These are phyloP conservation scores for Mustela lutreola DNA, from an alignment of 2,113 vertebrate genomes.

Conservation along the genomic window DNA sequence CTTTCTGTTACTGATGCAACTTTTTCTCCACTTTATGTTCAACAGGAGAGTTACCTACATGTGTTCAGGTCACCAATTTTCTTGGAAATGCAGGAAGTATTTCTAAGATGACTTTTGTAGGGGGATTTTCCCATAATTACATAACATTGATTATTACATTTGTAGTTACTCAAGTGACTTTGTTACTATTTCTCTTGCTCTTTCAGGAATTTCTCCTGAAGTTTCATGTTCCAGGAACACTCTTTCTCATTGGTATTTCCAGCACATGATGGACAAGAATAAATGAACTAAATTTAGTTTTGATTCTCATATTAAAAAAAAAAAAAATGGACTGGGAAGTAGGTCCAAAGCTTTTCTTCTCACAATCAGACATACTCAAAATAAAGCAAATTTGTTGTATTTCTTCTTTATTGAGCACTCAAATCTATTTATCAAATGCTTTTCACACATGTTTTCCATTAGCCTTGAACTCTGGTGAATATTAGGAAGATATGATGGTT, in stretches of 20 bases:
- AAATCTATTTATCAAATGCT: conserved; percentile 6
- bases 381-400: neutral
- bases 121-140: neutral
- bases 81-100: neutral
- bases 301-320: conserved; percentile 35
- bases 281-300: conserved; percentile 43
- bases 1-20: neutral
- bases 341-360: neutral
- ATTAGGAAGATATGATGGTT: conserved; percentile 5
- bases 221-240: neutral
- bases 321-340: neutral
- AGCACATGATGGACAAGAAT: neutral
- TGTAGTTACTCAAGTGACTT: neutral
- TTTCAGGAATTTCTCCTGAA: neutral
- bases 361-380: neutral
- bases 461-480: conserved; percentile 37
- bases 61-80: neutral
- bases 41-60: neutral
- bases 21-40: neutral
- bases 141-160: neutral
- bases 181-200: neutral
- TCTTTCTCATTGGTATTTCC: neutral
- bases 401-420: neutral
- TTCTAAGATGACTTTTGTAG: neutral
- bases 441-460: conserved; percentile 56